These are phyloP conservation scores for Lanistes nyassanus DNA, from an alignment of 1,140 invertebrate genomes.

Conservation along the genomic window DNA sequence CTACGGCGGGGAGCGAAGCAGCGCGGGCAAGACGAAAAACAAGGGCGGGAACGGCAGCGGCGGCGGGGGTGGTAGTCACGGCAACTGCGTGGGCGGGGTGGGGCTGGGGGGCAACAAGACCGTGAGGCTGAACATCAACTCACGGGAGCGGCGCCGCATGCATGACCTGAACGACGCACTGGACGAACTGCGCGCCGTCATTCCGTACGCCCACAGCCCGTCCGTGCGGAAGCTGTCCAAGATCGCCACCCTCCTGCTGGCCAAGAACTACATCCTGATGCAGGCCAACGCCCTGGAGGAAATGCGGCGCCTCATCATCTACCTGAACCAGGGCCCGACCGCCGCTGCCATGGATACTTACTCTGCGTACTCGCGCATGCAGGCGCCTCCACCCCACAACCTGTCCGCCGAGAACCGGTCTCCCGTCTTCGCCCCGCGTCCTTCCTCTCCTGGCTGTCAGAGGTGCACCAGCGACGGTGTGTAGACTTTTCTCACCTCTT, in stretches of 20 bases:
- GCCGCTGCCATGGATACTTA: conserved; percentile 42
- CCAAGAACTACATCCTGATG: conserved; percentile 99
- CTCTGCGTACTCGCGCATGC: conserved; percentile 39
- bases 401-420: conserved; percentile 28
- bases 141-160: conserved; percentile 66
- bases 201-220: conserved; percentile 86
- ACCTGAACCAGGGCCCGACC: conserved; percentile 49
- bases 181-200: conserved; percentile 65
- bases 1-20: conserved; percentile 12
- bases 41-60: neutral
- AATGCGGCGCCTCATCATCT: conserved; percentile 59
- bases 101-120: conserved; percentile 24
- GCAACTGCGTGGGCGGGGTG: neutral
- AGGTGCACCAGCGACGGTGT: conserved; percentile 25
- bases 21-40: conserved; percentile 16
- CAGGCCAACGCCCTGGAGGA: conserved; percentile 74
- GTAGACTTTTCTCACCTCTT: neutral
- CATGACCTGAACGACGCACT: conserved; percentile 67
- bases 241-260: conserved; percentile 95
- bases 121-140: conserved; percentile 62
- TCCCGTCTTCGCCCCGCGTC: conserved; percentile 24
- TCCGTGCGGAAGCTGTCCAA: conserved; percentile 97
- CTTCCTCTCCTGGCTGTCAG: conserved; percentile 26
- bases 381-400: conserved; percentile 5
- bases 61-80: neutral